Conservation (phyloP, 2,113 vertebrate species). For the Eptesicus fuscus region DNA sequence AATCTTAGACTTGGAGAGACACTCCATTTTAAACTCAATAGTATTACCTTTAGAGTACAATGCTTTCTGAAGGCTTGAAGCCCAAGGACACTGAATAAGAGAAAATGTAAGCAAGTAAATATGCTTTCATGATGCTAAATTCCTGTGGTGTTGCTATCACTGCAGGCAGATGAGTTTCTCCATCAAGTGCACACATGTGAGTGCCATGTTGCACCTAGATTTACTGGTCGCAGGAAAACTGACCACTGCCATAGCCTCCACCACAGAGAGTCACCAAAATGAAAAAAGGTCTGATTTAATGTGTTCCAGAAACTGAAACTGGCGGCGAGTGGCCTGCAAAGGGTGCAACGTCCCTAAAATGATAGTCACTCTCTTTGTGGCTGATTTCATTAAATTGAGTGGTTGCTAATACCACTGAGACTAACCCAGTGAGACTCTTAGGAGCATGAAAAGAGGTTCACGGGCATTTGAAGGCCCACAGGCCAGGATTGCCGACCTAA, state of each 20-base stretch:
- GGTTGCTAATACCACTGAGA: neutral
- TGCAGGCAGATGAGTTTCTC: neutral
- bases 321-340: neutral
- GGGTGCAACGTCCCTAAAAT: neutral
- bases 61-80: constrained; percentile 25
- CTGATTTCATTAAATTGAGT: neutral
- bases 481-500: neutral
- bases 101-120: constrained; percentile 6
- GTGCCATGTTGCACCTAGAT: neutral
- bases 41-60: constrained; percentile 29
- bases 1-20: neutral
- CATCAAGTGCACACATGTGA: neutral
- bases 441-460: neutral
- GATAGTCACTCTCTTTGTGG: neutral
- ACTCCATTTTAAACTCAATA: constrained; percentile 1
- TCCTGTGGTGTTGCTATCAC: neutral
- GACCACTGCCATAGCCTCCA: neutral
- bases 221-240: neutral
- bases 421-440: neutral
- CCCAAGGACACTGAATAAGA: neutral
- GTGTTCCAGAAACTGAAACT: neutral
- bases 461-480: neutral
- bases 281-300: neutral
- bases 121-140: neutral
- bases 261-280: neutral